Evolutionary conservation across 2,888 invertebrate species (phyloP).

Genomic region (Polia nebulosa): DNA sequence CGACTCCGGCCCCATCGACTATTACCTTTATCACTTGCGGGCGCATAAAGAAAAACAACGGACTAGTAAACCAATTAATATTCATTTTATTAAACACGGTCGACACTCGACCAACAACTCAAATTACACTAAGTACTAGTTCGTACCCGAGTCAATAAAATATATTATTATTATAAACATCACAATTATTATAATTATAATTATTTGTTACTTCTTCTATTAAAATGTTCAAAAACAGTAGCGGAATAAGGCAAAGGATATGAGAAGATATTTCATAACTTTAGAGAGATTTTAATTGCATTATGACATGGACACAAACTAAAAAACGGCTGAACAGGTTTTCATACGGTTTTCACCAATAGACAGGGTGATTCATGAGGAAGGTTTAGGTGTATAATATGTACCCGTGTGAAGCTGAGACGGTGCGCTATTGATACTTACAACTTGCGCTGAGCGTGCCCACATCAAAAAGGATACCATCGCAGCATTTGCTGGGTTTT

Average conservation of each 20-base stretch:
- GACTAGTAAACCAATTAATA: slow-evolving; percentile 14
- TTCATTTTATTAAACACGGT: slow-evolving; percentile 18
- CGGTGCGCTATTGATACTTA: too few relatives aligned
- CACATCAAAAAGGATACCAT: too few relatives aligned
- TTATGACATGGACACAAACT: neutral
- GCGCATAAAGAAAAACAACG: neutral
- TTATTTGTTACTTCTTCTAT: slow-evolving; percentile 1
- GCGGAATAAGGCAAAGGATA: neutral
- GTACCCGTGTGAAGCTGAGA: too few relatives aligned
- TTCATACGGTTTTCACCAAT: too few relatives aligned
- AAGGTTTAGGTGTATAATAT: too few relatives aligned
- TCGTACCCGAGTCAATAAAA: neutral
- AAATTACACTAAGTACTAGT: slow-evolving; percentile 10
- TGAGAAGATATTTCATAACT: neutral
- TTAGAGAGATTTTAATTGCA: neutral
- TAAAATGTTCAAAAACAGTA: neutral
- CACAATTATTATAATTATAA: slow-evolving; percentile 6
- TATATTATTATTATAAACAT: slow-evolving; percentile 12
- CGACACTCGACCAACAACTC: neutral
- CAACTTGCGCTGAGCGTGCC: too few relatives aligned
- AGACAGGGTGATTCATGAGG: too few relatives aligned
- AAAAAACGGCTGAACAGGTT: too few relatives aligned
- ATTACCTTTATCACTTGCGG: too few relatives aligned
- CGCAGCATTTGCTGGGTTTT: too few relatives aligned
- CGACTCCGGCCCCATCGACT: too few relatives aligned